These are phyloP conservation scores for Mobula birostris DNA, from an alignment of 2,113 vertebrate genomes.

Conservation along the genomic window DNA sequence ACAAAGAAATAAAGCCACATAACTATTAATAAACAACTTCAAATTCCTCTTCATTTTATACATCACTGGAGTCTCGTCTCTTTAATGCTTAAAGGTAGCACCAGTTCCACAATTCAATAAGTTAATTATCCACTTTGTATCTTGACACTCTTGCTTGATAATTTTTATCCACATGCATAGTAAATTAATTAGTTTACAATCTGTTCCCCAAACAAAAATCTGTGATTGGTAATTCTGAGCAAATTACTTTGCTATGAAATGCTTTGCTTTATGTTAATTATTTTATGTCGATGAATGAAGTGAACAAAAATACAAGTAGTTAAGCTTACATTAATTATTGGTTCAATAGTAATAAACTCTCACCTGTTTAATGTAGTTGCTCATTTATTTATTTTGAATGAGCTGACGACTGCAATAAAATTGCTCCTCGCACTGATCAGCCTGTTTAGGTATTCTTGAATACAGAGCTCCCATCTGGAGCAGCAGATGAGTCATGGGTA, in stretches of 20 bases:
- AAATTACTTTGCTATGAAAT: background rate
- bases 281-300: background rate
- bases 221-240: background rate
- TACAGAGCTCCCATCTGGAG: too few species aligned
- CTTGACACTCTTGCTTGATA: background rate
- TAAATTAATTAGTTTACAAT: background rate
- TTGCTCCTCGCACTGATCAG: background rate
- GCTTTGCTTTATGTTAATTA: background rate
- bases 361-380: background rate
- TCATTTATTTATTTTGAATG: background rate
- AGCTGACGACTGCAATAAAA: background rate
- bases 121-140: background rate
- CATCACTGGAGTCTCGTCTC: background rate
- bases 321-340: background rate
- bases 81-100: background rate
- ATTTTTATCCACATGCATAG: background rate
- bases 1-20: background rate
- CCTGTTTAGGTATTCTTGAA: background rate
- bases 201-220: background rate
- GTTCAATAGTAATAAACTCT: background rate
- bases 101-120: background rate
- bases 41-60: background rate
- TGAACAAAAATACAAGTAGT: background rate
- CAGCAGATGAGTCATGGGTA: too few species aligned
- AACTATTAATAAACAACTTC: background rate